A percentile compares a stretch with the other conserved stretches of the same genome.
phyloP scores from a whole-genome alignment of 2,888 invertebrate genomes.

The Steinernema hermaphroditum region DNA sequence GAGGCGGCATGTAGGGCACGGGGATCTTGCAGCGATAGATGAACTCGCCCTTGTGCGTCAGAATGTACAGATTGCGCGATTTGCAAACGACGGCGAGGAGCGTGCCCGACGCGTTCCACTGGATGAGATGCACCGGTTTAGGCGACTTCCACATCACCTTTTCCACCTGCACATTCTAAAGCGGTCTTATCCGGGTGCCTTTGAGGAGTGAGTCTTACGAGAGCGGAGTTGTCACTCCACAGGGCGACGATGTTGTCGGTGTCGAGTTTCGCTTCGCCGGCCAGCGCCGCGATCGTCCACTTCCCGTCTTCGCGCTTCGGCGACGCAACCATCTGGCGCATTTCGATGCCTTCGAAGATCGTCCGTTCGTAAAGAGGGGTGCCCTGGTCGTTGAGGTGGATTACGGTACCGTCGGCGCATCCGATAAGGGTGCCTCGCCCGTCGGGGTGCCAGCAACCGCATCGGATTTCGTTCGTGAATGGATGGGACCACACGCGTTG shows the following conservation, averaged over 20 bases:
- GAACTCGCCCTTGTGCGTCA: constrained; percentile 43
- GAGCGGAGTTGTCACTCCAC: neutral
- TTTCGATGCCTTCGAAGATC: constrained; percentile 44
- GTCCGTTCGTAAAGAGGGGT: constrained; percentile 56
- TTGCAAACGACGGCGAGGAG: constrained; percentile 56
- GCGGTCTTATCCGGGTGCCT: too few relatives aligned
- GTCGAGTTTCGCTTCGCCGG: neutral
- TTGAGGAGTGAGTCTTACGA: too few relatives aligned
- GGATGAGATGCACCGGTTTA: constrained; percentile 49
- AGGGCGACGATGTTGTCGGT: constrained; percentile 16
- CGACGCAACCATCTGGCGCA: constrained; percentile 54
- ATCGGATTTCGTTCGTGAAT: constrained; percentile 84
- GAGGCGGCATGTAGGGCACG: constrained; percentile 26
- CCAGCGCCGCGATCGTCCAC: constrained; percentile 57
- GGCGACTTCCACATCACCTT: constrained; percentile 36
- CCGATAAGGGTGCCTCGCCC: constrained; percentile 76
- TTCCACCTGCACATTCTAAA: neutral
- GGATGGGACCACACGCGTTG: constrained; percentile 90
- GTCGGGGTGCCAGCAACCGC: constrained; percentile 96
- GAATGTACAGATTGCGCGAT: constrained; percentile 30
- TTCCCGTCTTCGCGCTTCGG: constrained; percentile 43
- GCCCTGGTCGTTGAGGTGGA: constrained; percentile 58
- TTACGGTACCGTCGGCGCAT: constrained; percentile 55
- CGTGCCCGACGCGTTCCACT: constrained; percentile 58
- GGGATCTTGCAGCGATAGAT: constrained; percentile 44